Base-by-base conservation (phyloP, 2,113 vertebrate genomes). In the Notiomystis cincta region DNA sequence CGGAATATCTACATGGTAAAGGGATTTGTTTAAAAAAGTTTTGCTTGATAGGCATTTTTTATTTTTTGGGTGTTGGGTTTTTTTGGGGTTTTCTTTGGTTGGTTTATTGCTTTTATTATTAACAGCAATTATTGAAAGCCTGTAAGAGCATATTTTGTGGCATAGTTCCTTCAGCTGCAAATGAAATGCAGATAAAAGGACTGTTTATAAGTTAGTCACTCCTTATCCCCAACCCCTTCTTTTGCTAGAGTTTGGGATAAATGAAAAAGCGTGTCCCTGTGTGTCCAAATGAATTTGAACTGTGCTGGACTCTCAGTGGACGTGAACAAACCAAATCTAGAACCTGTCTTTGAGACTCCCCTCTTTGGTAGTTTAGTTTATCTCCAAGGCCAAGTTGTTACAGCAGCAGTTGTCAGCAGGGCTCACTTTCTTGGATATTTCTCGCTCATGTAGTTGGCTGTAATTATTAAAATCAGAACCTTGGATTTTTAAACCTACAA, bases 31-130 rank as follows among this genome's bases (percentile, higher is more conserved):
- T 10, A 33, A 65, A 62, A 69, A 56, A 19, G 1, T 11, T 84
- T 60, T 64, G 19, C 45, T 76, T 58, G 30, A 13, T 11, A 54
- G 17, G 31, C 3, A 11, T 22, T 54, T 75, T 60, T 47, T 35
- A 35, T 61, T 69, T 54, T 12, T 35, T 42, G n/a, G 4, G 5
- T 24, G 66, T 33, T 50, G 56, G 11, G 44, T 30, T 72, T 61
- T 38, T 40, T 3, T 7, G 1, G 2, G 0, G 6, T 40, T 50
- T 22, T 31, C n/a, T 10, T 50, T 85, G 15, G 4, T 42, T 48
- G 23, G 6, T 37, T 75, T 30, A 6, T 56, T 73, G 33, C 35
- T 58, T 67, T 76, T 69, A 30, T 35, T 69, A 19, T 27, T 45
- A 70, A 60, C 22, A 70, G 37, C 25, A 65, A n/a, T 35, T 58